phyloP scores from a whole-genome alignment of 2,888 invertebrate genomes.

The Drosophila barbarae region DNA sequence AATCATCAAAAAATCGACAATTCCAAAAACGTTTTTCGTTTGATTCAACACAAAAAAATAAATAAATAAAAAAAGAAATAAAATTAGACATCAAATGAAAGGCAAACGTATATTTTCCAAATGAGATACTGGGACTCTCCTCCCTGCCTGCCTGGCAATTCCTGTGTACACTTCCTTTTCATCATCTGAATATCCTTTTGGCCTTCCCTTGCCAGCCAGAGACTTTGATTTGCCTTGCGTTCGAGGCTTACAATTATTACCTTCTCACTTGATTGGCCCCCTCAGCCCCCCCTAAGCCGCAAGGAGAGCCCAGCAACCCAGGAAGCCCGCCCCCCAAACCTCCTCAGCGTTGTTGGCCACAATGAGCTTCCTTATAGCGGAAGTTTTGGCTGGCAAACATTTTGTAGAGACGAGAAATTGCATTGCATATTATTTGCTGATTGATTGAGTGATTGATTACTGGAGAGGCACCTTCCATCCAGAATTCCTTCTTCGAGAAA shows the following conservation, averaged over 20 bases:
- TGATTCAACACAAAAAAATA: neutral
- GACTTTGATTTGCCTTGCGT: constrained; percentile 25
- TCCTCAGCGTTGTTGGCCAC: constrained; percentile 10
- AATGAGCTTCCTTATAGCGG: constrained; percentile 39
- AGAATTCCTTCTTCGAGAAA: neutral
- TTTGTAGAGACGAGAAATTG: constrained; percentile 69
- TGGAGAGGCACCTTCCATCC: constrained; percentile 23
- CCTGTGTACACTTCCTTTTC: constrained; percentile 23
- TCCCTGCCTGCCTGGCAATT: neutral
- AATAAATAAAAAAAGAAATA: neutral
- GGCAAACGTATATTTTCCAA: constrained; percentile 4
- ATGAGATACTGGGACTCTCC: constrained; percentile 1
- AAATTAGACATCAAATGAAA: constrained; percentile 31
- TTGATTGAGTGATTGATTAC: constrained; percentile 74
- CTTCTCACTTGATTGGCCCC: constrained; percentile 33
- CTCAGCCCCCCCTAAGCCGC: constrained; percentile 4
- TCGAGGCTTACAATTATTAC: constrained; percentile 42
- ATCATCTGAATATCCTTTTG: constrained; percentile 35
- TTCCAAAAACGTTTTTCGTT: neutral
- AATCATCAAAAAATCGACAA: neutral
- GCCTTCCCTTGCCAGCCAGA: constrained; percentile 6
- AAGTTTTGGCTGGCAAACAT: constrained; percentile 64
- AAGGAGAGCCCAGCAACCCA: neutral
- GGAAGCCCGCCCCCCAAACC: constrained; percentile 1
- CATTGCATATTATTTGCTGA: constrained; percentile 76